Evolutionary conservation across 2,797 vertebrate species (phyloP).

Genomic region (Loriculus beryllinus): DNA sequence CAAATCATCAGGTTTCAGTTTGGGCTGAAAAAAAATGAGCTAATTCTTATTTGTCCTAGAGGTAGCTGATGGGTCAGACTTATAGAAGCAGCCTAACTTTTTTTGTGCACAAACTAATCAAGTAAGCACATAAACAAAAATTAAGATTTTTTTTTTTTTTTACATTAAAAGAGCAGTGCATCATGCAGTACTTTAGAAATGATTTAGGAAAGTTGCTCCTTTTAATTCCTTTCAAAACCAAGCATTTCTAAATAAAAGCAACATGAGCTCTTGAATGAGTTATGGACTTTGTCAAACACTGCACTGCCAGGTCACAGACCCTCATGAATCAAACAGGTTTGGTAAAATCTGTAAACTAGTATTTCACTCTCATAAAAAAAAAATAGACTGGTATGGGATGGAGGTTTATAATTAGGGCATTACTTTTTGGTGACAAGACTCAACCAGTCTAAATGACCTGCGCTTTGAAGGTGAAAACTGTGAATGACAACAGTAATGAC

Average conservation of each 20-base stretch:
- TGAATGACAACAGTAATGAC: constrained; percentile 24
- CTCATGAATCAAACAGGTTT: constrained; percentile 48
- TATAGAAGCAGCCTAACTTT: not conserved
- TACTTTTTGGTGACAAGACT: constrained; percentile 54
- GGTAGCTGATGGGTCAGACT: not conserved
- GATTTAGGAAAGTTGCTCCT: not conserved
- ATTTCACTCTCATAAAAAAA: constrained; percentile 23
- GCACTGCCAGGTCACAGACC: constrained; percentile 27
- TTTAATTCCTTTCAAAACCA: constrained; percentile 24
- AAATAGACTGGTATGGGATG: not conserved
- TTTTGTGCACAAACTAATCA: not conserved
- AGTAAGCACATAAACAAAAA: not conserved
- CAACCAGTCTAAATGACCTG: constrained; percentile 50
- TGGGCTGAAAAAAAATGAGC: not conserved
- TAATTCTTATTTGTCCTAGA: not conserved
- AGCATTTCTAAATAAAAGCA: constrained; percentile 59
- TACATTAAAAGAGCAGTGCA: not conserved
- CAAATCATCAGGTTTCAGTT: not conserved
- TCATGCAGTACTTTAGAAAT: not conserved
- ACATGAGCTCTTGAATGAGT: constrained; percentile 16
- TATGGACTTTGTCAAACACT: constrained; percentile 60
- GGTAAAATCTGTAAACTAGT: constrained; percentile 47
- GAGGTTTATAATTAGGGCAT: constrained; percentile 58
- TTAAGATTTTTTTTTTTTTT: not conserved
- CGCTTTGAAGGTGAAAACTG: constrained; percentile 38